A percentile compares a stretch with the other conserved stretches of the same genome.
These are phyloP conservation scores for Flexamia atlantica DNA, from an alignment of 2,888 invertebrate species.

Conservation along the genomic window DNA sequence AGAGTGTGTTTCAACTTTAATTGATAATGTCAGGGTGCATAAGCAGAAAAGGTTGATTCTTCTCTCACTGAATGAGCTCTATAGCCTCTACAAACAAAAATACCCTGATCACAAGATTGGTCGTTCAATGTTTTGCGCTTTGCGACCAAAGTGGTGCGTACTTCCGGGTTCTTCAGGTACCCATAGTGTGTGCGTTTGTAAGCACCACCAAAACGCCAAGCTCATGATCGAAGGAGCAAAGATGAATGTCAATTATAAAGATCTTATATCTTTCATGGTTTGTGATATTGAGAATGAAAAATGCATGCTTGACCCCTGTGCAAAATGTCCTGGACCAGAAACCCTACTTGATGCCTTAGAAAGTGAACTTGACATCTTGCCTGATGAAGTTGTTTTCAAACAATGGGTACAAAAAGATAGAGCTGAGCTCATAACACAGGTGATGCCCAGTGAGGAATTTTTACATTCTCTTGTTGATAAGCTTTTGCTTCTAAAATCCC, in stretches of 20 bases:
- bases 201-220: constrained; percentile 59
- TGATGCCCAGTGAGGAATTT: constrained; percentile 35
- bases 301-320: constrained; percentile 17
- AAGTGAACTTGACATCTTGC: not conserved
- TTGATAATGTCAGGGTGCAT: constrained; percentile 41
- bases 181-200: constrained; percentile 59
- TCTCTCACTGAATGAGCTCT: constrained; percentile 52
- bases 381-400: constrained; percentile 18
- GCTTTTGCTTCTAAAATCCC: constrained; percentile 1
- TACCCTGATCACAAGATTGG: constrained; percentile 26
- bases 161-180: constrained; percentile 53
- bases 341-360: constrained; percentile 13
- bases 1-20: constrained; percentile 47
- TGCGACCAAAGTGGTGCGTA: not conserved
- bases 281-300: no score
- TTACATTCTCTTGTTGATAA: constrained; percentile 16
- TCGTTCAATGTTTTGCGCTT: not conserved
- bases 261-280: not conserved
- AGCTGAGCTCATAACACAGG: constrained; percentile 15
- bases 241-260: no score
- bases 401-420: constrained; percentile 17
- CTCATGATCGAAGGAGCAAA: constrained; percentile 45
- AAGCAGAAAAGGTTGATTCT: constrained; percentile 57
- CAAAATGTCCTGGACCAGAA: not conserved
- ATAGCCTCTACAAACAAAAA: constrained; percentile 54